phyloP scores from a whole-genome alignment of 2,113 vertebrate genomes.

The Macroglossus sobrinus region DNA sequence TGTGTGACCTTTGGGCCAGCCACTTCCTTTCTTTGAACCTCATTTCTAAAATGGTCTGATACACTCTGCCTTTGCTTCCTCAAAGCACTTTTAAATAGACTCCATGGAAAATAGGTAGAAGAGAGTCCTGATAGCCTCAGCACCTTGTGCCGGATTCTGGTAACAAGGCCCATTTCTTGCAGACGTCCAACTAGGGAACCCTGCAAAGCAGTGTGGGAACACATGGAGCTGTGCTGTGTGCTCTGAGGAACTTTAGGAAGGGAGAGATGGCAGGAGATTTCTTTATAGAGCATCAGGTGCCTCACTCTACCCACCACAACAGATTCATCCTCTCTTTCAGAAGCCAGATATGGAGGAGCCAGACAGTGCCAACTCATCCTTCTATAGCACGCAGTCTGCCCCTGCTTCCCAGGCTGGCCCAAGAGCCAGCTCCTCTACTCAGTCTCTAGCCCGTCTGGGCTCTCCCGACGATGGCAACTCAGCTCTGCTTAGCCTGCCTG shows the following conservation, averaged over 20 bases:
- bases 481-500: constrained; percentile 88
- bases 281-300: not conserved
- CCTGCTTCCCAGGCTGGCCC: constrained; percentile 52
- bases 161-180: not conserved
- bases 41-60: not conserved
- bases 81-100: not conserved
- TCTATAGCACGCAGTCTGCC: constrained; percentile 82
- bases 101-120: not conserved
- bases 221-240: not conserved
- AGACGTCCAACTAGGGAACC: not conserved
- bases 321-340: constrained; percentile 68
- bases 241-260: not conserved
- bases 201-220: not conserved
- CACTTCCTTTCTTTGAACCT: not conserved
- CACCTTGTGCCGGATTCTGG: not conserved
- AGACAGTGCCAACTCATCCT: constrained; percentile 77
- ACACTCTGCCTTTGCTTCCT: not conserved
- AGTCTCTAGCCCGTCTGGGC: constrained; percentile 70
- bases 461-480: constrained; percentile 80
- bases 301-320: not conserved
- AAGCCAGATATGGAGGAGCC: constrained; percentile 80
- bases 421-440: constrained; percentile 76
- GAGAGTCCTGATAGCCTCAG: not conserved
- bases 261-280: not conserved
- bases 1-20: not conserved